A percentile compares a stretch with the other conserved stretches of the same genome.
Conservation (phyloP, 1,140 invertebrate genomes). For the Galendromus occidentalis region DNA sequence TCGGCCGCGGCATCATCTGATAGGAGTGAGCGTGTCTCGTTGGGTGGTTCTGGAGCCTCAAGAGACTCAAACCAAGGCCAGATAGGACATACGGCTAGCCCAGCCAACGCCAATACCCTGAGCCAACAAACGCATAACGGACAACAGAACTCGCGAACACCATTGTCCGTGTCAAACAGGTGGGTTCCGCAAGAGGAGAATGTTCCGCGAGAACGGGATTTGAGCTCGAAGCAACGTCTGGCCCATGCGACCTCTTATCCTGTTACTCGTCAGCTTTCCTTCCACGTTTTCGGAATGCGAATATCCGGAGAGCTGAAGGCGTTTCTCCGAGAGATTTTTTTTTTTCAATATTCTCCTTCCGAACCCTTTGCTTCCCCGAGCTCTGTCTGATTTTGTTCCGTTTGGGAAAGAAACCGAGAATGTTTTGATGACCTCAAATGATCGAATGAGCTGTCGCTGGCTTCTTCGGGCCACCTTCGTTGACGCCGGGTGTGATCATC, state of each 20-base stretch:
- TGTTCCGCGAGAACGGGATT: no score
- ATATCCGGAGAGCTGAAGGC: no score
- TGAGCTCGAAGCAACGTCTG: neutral
- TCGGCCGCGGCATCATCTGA: neutral
- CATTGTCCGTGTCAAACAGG: neutral
- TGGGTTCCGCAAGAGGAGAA: neutral
- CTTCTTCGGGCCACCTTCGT: no score
- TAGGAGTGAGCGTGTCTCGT: neutral
- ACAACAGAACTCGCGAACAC: neutral
- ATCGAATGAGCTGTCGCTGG: no score
- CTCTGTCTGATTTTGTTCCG: no score
- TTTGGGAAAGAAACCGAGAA: no score
- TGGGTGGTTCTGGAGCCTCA: neutral
- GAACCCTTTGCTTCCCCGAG: no score
- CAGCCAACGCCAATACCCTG: neutral
- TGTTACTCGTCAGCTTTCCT: neutral
- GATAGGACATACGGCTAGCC: slow-evolving; percentile 9
- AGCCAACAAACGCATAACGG: slow-evolving; percentile 5
- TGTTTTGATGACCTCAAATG: no score
- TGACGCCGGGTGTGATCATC: no score
- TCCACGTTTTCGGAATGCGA: neutral
- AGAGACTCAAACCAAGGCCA: slow-evolving; percentile 1
- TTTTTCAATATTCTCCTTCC: no score
- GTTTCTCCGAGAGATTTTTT: no score
- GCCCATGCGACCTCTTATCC: neutral